Percentiles rank a stretch among this genome's conserved stretches.
Evolutionary conservation across 2,113 vertebrate species (phyloP).

Genomic region (Lamprotornis superbus): DNA sequence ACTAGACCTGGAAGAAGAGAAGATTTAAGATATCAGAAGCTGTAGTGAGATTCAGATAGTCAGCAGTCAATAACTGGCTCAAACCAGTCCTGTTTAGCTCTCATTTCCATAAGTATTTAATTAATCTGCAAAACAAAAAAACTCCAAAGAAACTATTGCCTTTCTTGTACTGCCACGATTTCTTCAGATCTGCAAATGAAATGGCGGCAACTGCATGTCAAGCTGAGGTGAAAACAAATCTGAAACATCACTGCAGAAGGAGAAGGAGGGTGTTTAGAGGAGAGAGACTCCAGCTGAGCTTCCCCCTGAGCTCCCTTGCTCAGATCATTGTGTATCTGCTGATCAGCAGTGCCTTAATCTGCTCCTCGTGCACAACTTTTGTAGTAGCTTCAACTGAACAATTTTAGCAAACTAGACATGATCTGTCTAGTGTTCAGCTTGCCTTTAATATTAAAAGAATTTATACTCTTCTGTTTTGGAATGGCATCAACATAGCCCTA

Average conservation of each 20-base stretch:
- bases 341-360: neutral
- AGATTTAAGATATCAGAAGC: neutral
- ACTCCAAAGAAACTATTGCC: neutral
- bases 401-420: neutral
- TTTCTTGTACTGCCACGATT: conserved; percentile 46
- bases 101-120: conserved; percentile 58
- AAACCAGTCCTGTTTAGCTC: neutral
- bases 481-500: neutral
- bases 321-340: neutral
- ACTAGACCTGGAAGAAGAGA: neutral
- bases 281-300: neutral
- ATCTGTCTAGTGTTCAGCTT: neutral
- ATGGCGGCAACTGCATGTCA: neutral
- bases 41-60: neutral
- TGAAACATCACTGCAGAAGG: neutral
- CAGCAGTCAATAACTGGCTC: conserved; percentile 21
- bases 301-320: neutral
- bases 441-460: neutral
- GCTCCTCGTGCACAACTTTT: neutral
- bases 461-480: neutral
- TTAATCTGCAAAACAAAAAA: conserved; percentile 14
- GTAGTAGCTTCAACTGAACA: neutral
- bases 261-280: neutral
- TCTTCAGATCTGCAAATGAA: conserved; percentile 52
- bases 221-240: neutral